Base-by-base conservation (phyloP, 2,888 invertebrate species). In the Nomada fucata region DNA sequence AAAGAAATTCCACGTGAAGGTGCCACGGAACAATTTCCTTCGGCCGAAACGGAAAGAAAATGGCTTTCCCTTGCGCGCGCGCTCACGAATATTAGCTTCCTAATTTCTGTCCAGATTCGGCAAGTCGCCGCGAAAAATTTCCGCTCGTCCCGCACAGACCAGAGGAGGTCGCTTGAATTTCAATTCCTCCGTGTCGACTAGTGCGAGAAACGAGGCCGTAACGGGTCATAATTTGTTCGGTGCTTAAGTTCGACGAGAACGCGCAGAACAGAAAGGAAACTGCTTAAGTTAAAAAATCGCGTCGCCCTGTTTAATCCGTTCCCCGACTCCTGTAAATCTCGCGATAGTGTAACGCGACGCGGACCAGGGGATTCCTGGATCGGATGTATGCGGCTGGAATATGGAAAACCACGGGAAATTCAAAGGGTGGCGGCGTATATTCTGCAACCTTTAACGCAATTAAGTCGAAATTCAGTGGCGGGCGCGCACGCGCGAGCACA, bases 371-470 rank as follows among this genome's bases (percentile, higher is more conserved):
- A 75, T 70, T 71, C 70, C 75, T n/a, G 61, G 55, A 74, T 57
- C 73, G 61, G 26, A 10, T 26, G 60, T 42, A 50, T 44, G 60
- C 55, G 44, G 47, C 26, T 15, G 55, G 61, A 81, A 81, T 69
- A 73, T 65, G 81, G 71, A 76, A 85, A 82, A 83, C 75, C 87
- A 55, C 78, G 76, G 80, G 76, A 69, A 76, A 85, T 82, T 78
- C 82, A 71, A 65, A 72, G 68, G 67, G 26, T 52, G 20, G 15
- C 44, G 26, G 29, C 52, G 67, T 50, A 67, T 72, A 69, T 83
- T 71, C 65, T 69, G 75, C 65, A 63, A 84, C 76, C 85, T 79
- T 87, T 87, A 82, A 84, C 79, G 67, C 78, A 79, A 86, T 87
- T 84, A 87, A 83, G 81, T 73, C 47, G 76, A 70, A 81, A 86